phyloP scores from a whole-genome alignment of 2,113 vertebrate genomes.

The Cynoglossus semilaevis region DNA sequence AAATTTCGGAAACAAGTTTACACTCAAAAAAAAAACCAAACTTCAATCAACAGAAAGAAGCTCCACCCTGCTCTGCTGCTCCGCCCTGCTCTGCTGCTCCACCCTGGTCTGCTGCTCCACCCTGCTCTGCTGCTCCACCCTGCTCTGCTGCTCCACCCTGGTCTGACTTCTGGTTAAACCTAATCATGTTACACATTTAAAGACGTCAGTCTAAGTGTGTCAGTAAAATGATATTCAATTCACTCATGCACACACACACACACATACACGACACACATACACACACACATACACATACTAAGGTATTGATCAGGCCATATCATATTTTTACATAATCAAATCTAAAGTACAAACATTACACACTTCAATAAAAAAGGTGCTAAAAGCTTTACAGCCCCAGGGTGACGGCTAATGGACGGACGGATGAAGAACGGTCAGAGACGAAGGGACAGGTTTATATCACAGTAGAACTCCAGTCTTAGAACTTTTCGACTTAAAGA shows the following conservation, averaged over 20 bases:
- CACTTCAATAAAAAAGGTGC: background rate
- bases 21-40: too few relatives aligned
- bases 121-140: background rate
- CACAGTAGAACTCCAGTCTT: too few relatives aligned
- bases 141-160: background rate
- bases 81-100: too few relatives aligned
- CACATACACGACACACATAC: background rate
- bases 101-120: too few relatives aligned
- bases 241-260: background rate
- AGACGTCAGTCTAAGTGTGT: conserved; percentile 25
- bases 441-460: too few relatives aligned
- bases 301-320: background rate
- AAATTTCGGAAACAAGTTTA: too few relatives aligned
- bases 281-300: background rate
- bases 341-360: background rate
- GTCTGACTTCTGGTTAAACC: background rate
- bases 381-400: background rate
- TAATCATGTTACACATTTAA: conserved; percentile 8
- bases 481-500: too few relatives aligned
- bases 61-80: too few relatives aligned
- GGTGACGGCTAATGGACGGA: background rate
- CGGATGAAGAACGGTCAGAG: background rate
- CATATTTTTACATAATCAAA: background rate
- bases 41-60: too few relatives aligned
- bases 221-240: conserved; percentile 14